Percentiles rank a stretch among this genome's conserved stretches.
Conservation (phyloP, 1,140 invertebrate species). For the Heliconius congener region DNA sequence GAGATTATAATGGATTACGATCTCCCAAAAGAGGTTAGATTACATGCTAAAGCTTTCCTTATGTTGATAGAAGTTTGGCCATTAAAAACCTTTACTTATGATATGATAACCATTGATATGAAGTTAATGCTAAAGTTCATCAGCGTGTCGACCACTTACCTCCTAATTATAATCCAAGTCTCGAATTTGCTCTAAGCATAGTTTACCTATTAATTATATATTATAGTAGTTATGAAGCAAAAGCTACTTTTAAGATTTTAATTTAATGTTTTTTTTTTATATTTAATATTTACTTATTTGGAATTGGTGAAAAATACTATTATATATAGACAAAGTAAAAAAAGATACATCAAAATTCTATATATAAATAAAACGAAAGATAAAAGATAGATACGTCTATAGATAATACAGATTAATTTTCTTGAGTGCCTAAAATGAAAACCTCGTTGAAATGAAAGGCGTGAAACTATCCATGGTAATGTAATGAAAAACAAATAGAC, state of each 20-base stretch:
- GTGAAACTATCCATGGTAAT: not conserved
- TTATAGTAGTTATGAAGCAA: too few species aligned
- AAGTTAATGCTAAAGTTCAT: conserved; percentile 61
- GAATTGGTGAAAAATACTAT: too few species aligned
- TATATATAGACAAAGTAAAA: too few species aligned
- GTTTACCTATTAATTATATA: too few species aligned
- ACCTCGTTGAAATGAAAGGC: not conserved
- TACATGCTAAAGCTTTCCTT: conserved; percentile 64
- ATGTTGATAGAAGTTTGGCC: conserved; percentile 60
- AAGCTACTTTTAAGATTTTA: too few species aligned
- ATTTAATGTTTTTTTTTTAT: too few species aligned
- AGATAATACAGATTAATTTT: not conserved
- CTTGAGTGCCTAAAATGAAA: not conserved
- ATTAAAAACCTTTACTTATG: conserved; percentile 50
- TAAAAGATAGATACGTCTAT: not conserved
- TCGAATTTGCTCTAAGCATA: conserved; percentile 45
- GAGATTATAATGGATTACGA: conserved; percentile 64
- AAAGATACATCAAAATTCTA: not conserved
- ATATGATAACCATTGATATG: conserved; percentile 61
- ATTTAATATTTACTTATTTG: too few species aligned
- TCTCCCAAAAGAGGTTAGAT: conserved; percentile 48
- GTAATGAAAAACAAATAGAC: not conserved
- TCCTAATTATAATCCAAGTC: conserved; percentile 64
- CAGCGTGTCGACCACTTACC: conserved; percentile 58
- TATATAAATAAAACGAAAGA: not conserved